Base-by-base conservation (phyloP, 2,113 vertebrate genomes). In the Mystacornis crossleyi region DNA sequence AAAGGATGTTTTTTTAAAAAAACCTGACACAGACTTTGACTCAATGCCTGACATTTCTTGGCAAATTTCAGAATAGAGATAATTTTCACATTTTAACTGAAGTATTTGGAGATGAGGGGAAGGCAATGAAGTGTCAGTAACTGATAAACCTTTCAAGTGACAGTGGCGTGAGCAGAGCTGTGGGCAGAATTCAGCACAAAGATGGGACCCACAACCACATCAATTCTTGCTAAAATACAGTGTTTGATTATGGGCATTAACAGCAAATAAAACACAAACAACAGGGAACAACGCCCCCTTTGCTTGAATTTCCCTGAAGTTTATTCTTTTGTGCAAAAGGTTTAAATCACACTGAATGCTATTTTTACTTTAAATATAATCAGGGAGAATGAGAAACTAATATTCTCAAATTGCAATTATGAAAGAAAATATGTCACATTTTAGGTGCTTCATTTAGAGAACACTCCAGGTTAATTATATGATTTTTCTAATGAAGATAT, bases 401-500 rank as follows among this genome's bases (percentile, higher is more conserved):
- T 93, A 93, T 85, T 42, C 64, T 88, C 48, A 40, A 91, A 73
- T 85, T 81, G 74, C 93, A 97, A 89, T 95, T 96, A 96, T 55
- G 69, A 79, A 86, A 80, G 64, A 78, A 90, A 95, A 80, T 38
- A 73, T 55, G 64, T 67, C 93, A 81, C 65, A 31, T 89, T 94
- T 79, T 77, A 53, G 73, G 79, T 89, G 86, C 82, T 94, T 92
- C 81, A 79, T 92, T 95, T 87, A 86, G 64, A 85, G 93, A 84
- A 92, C 81, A 82, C 92, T 96, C 89, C 66, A 85, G 88, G 90
- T 96, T 96, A 97, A 97, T 97, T 36, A 94, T 38, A 78, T 88
- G 92, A 87, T 93, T 96, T 96, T 91, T 81, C 81, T 95, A 97
- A 97, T 97, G 94, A 97, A 95, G 96, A 96, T 94, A 97, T 93